Evolutionary conservation across 92 coral and sea anemone genomes (phyloP).

Genomic region (Phenganax subtilis): DNA sequence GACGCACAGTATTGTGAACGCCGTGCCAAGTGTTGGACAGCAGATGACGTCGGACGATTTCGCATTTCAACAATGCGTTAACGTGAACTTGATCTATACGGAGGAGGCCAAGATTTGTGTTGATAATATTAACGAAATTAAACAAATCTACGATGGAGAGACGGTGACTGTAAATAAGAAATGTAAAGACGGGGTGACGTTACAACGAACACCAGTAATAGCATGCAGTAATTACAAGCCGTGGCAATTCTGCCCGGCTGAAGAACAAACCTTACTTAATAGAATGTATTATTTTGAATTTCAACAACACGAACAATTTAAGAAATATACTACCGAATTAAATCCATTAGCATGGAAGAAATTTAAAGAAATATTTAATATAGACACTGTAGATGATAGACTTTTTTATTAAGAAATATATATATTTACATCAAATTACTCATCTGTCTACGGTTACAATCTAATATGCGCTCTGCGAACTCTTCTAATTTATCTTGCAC

Average conservation of each 20-base stretch:
- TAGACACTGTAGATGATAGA: not conserved
- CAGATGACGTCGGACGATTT: not conserved
- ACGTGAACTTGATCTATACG: not conserved
- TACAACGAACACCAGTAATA: not conserved
- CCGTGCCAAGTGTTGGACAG: not conserved
- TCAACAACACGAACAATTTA: not conserved
- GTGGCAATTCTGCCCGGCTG: not conserved
- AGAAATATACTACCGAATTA: not conserved
- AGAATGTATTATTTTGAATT: not conserved
- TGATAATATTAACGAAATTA: not conserved
- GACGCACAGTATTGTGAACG: not conserved
- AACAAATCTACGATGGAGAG: not conserved
- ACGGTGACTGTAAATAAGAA: not conserved
- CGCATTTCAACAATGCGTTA: not conserved
- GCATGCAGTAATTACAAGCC: not conserved
- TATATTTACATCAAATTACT: no score
- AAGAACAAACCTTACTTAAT: not conserved
- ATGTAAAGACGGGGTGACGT: not conserved
- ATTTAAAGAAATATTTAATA: not conserved
- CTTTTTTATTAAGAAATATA: no score
- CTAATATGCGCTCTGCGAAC: no score
- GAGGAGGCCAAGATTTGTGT: not conserved
- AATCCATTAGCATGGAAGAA: not conserved
- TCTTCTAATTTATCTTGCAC: no score
- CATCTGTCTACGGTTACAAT: no score